phyloP scores from a whole-genome alignment of 2,888 invertebrate species.

The Hirudinaria manillensis region DNA sequence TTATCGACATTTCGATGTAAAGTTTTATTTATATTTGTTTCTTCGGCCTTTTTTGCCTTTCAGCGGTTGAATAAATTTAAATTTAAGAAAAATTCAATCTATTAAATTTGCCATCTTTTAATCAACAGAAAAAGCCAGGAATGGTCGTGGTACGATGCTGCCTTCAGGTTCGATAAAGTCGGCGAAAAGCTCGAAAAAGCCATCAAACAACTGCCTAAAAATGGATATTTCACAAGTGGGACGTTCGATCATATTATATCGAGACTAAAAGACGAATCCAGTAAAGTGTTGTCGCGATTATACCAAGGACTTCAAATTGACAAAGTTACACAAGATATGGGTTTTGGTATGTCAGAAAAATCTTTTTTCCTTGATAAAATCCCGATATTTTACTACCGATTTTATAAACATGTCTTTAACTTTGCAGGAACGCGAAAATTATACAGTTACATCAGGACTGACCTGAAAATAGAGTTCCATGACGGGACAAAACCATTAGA shows the following conservation, averaged over 20 bases:
- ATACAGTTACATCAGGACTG: slow-evolving; percentile 33
- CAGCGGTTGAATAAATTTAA: too few relatives aligned
- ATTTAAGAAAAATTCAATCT: too few relatives aligned
- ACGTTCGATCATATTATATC: background rate
- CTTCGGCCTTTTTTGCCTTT: too few relatives aligned
- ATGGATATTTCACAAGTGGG: slow-evolving; percentile 2
- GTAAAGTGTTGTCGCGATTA: slow-evolving; percentile 10
- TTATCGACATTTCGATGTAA: background rate
- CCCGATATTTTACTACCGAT: background rate
- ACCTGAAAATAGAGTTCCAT: slow-evolving; percentile 35
- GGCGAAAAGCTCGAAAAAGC: background rate
- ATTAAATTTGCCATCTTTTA: too few relatives aligned
- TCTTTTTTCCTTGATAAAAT: background rate
- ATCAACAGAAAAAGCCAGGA: background rate
- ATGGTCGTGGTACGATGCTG: slow-evolving; percentile 33
- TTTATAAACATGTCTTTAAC: background rate
- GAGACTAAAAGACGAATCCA: slow-evolving; percentile 15
- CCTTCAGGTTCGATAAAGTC: slow-evolving; percentile 29
- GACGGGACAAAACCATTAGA: slow-evolving; percentile 34
- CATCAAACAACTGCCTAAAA: slow-evolving; percentile 19
- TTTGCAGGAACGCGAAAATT: slow-evolving; percentile 33
- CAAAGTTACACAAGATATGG: slow-evolving; percentile 29
- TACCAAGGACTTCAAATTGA: slow-evolving; percentile 21
- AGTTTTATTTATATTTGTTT: too few relatives aligned
- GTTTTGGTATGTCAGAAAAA: slow-evolving; percentile 27